Base-by-base conservation (phyloP, 2,888 invertebrate species). In the Orthosia gothica region DNA sequence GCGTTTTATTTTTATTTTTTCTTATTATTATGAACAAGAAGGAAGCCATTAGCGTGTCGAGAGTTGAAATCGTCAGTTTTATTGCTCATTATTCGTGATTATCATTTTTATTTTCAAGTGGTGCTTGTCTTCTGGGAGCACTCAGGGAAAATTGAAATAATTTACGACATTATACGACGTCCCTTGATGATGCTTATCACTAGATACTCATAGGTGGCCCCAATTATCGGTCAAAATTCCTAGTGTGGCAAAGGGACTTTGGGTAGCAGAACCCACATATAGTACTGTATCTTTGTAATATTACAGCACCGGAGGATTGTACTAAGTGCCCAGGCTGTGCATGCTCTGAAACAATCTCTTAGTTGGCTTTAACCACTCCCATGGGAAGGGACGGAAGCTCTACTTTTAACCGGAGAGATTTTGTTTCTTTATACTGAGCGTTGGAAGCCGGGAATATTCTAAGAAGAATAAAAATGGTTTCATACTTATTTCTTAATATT, bases 41-140 rank as follows among this genome's bases (percentile, higher is more conserved):
- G 84, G 87, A 85, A 87, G 84, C 89, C 88, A 85, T 89, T 88
- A 85, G 81, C 82, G 76, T 85, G 85, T 85, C 83, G 86, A 83
- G 87, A 87, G 85, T 83, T 80, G 79, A 83, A 83, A 79, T 87
- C 83, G 79, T 86, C 86, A 84, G 82, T 82, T 83, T 86, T 86
- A 88, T 88, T 87, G 80, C 86, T 89, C 86, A 87, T 89, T 89
- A 88, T 89, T 84, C 82, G 71, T 87, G 79, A 86, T 81, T 84
- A 83, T 86, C 82, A 79, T 82, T 79, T 81, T 70, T 79, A 81
- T 80, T 79, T 75, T 70, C 68, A 81, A 80, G 78, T 74, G 79
- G 65, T 69, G 47, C 79, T 79, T 81, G 57, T 68, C 71, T 77
- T 71, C 69, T 71, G 62, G 26, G 59, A 77, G 74, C 69, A 73